Conservation (phyloP, 2,113 vertebrate species). For the Probosciger aterrimus region DNA sequence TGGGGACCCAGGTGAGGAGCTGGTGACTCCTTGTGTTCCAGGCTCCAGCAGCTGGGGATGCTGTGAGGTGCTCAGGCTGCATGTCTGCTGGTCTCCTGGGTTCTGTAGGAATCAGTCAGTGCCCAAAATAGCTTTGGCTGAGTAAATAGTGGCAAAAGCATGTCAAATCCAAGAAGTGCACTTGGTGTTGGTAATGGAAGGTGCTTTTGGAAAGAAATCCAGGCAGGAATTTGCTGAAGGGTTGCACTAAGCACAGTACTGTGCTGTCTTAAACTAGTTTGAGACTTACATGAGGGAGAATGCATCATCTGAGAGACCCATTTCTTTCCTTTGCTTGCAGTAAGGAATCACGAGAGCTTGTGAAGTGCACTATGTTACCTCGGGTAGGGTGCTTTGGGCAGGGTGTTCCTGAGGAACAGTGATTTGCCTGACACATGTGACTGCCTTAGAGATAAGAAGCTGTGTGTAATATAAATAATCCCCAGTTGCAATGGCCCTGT, state of each 20-base stretch:
- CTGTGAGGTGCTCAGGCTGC: background rate
- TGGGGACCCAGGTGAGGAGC: fast-evolving
- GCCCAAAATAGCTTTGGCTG: background rate
- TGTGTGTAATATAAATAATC: background rate
- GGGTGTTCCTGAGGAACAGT: background rate
- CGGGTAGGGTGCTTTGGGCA: background rate
- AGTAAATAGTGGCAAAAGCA: background rate
- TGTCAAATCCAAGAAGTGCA: background rate
- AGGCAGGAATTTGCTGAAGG: background rate
- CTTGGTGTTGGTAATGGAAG: background rate
- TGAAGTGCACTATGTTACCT: background rate
- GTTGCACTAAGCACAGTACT: background rate
- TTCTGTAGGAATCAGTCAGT: background rate
- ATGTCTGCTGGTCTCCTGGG: background rate
- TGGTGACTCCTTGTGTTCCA: background rate
- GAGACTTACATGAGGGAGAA: background rate
- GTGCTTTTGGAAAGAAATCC: background rate
- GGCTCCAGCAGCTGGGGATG: background rate
- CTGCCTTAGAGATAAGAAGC: background rate
- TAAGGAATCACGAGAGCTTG: background rate
- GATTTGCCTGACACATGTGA: background rate
- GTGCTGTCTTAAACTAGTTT: background rate
- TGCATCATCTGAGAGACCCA: background rate
- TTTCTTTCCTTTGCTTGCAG: background rate
- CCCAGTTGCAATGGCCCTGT: background rate